Percentiles rank a stretch among this genome's conserved stretches.
Conservation (phyloP, 2,113 vertebrate species). For the Labrus mixtus region DNA sequence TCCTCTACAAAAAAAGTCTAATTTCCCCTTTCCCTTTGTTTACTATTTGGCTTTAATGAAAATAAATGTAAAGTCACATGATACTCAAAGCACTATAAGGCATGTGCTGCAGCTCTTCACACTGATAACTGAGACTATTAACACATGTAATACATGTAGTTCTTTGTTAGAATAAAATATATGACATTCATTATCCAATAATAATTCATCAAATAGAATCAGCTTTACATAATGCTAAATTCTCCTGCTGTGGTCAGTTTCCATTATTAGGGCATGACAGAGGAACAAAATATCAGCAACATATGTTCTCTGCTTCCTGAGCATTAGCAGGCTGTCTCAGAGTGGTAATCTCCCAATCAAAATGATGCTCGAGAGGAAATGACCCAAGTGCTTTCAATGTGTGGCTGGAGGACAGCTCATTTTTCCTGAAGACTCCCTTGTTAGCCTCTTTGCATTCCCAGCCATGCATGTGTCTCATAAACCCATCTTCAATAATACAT, state of each 20-base stretch:
- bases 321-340: slow-evolving; percentile 7
- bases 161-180: not conserved
- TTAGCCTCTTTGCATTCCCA: slow-evolving; percentile 46
- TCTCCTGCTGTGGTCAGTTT: not conserved
- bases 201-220: not conserved
- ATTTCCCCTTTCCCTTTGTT: slow-evolving; percentile 25
- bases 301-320: slow-evolving; percentile 52
- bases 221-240: not conserved
- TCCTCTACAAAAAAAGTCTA: not conserved
- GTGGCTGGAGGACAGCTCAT: slow-evolving; percentile 26
- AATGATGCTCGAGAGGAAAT: slow-evolving; percentile 55
- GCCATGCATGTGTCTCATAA: slow-evolving; percentile 41
- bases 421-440: slow-evolving; percentile 35
- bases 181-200: not conserved
- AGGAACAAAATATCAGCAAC: slow-evolving; percentile 37
- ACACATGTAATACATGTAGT: not conserved
- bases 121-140: not conserved
- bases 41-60: not conserved
- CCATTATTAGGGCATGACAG: slow-evolving; percentile 13
- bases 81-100: not conserved
- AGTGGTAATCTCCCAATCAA: slow-evolving; percentile 57
- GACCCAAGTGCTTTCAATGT: slow-evolving; percentile 51
- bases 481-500: slow-evolving; percentile 10
- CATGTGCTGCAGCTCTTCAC: not conserved
- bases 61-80: not conserved